Conservation (phyloP, 2,113 vertebrate genomes). For the Apteryx mantelli region DNA sequence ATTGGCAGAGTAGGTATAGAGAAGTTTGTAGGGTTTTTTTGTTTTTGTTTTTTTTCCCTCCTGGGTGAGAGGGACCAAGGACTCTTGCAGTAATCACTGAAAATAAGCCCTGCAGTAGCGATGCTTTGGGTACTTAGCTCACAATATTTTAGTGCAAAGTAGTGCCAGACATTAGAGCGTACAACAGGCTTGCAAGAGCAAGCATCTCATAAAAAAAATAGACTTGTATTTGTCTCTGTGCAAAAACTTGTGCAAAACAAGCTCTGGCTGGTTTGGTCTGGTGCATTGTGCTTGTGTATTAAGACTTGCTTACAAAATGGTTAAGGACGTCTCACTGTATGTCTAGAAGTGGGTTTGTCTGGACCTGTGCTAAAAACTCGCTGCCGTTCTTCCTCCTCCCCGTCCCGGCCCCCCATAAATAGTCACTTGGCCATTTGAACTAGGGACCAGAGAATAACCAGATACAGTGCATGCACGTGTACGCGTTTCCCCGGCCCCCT, state of each 20-base stretch:
- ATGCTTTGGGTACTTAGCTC: background rate
- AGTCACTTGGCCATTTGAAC: background rate
- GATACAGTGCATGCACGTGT: rapidly evolving
- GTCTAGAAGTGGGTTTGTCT: background rate
- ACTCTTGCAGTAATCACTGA: rapidly evolving
- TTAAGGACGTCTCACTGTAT: background rate
- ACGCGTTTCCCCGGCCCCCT: background rate
- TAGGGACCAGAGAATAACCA: background rate
- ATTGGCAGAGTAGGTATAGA: background rate
- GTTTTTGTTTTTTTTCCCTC: background rate
- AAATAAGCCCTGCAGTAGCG: background rate
- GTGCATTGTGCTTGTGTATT: background rate
- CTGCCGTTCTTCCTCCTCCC: background rate
- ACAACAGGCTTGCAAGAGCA: background rate
- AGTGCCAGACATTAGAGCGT: background rate
- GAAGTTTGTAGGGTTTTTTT: background rate
- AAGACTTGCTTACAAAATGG: background rate
- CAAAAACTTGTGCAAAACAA: background rate
- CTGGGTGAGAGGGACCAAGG: background rate
- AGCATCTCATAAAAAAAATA: background rate
- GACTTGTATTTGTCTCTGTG: background rate
- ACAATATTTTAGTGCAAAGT: background rate
- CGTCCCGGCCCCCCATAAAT: rapidly evolving
- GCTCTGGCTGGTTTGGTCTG: background rate
- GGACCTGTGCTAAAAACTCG: background rate